Base-by-base conservation (phyloP, 2,113 vertebrate species). In the Pimephales promelas region DNA sequence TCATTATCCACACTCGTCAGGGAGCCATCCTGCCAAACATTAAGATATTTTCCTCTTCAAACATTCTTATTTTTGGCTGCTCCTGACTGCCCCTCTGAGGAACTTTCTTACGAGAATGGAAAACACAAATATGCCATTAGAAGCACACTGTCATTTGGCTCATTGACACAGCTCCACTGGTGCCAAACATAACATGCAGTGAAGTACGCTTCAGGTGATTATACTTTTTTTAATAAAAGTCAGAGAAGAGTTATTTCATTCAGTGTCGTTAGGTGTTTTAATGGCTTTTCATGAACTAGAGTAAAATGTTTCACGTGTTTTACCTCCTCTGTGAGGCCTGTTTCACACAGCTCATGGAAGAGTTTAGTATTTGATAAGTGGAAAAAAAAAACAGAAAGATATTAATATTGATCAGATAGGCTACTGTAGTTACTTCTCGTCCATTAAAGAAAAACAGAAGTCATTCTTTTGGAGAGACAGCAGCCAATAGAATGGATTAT, bases 1-100 rank as follows among this genome's bases (percentile, higher is more conserved):
- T 47, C 49, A 73, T 74, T 31, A 59, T 74, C 70, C 54, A 26
- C 59, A 73, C 57, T 61, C 79, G 43, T 13, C 81, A 62, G 81
- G 81, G 81, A 72, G 54, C 64, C n/a, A 45, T 79, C 78, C 40
- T 16, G 28, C 68, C 36, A 73, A 82, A 73, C 54, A 28, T 31
- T 47, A 45, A 74, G n/a, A 74, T 45, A 18, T 28, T 72, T 57
- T 74, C 52, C 54, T 61, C 68, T 73, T 74, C 36, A 82, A 62
- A 82, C 43, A 10, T 34, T 73, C 81, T 82, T 82, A 45, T 73
- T 73, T 82, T 73, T 82, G 81, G 71, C 81, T 45, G 36, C 56
- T 62, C 7, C 36, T 47, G 34, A 6, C 24, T 40, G 57, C 11
- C 78, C 52, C 78, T 79, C 78, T 4, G 57, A 79, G 78, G 40